Evolutionary conservation across 2,888 invertebrate genomes (phyloP).

Genomic region (Caenorhabditis sinica): DNA sequence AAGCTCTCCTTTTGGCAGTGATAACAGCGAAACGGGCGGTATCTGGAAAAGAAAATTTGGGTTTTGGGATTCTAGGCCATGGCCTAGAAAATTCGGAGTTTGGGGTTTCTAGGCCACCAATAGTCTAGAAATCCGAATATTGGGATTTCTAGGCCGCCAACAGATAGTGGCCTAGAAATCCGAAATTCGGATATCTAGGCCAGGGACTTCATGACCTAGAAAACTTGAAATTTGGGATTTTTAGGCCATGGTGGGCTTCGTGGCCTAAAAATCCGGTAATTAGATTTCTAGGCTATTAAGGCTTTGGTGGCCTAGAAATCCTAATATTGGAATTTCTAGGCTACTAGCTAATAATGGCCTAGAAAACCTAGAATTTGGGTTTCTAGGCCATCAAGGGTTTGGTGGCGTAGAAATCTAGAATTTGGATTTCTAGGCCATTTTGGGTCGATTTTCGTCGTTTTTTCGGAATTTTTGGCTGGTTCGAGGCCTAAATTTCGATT

Average conservation of each 20-base stretch:
- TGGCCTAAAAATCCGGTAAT: neutral
- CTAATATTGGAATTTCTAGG: neutral
- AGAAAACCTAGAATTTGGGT: neutral
- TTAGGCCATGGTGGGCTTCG: neutral
- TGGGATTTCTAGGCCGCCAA: neutral
- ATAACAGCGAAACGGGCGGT: slow-evolving; percentile 67
- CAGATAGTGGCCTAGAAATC: neutral
- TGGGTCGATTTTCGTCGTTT: too few relatives aligned
- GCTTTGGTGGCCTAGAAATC: neutral
- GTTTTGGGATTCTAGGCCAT: neutral
- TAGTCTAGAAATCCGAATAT: neutral
- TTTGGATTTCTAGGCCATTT: too few relatives aligned
- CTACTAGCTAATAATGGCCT: neutral
- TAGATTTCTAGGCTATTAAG: neutral
- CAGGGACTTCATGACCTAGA: neutral
- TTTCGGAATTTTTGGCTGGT: too few relatives aligned
- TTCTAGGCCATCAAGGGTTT: neutral
- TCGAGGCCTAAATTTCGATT: too few relatives aligned
- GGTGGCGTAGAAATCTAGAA: too few relatives aligned
- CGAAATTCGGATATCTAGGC: neutral
- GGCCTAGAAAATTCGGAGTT: neutral
- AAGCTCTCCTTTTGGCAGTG: slow-evolving; percentile 70
- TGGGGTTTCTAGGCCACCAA: neutral
- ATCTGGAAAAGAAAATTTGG: slow-evolving; percentile 47
- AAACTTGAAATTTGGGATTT: neutral